Conservation (phyloP, 2,113 vertebrate genomes). For the Leucopternis melanops region DNA sequence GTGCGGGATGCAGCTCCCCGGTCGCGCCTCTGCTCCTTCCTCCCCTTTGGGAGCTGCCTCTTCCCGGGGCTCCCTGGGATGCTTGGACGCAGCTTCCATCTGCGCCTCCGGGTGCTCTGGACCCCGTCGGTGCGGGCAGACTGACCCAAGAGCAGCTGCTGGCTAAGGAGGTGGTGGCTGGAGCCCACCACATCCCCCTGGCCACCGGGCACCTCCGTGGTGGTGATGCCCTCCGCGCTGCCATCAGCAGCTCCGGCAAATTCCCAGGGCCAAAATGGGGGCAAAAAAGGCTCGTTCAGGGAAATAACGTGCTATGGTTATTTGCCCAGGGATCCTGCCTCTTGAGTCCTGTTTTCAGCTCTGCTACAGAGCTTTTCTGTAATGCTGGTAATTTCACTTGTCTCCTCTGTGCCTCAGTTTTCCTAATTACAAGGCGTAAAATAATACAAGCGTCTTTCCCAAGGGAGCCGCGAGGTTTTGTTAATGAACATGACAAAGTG, state of each 20-base stretch:
- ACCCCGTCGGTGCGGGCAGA: accelerated
- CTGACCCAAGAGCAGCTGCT: accelerated
- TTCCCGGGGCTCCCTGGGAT: accelerated
- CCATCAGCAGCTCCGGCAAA: background rate
- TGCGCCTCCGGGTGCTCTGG: background rate
- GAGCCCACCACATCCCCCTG: accelerated
- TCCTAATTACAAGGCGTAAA: slow-evolving; percentile 59
- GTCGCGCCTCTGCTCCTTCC: background rate
- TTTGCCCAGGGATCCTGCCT: background rate
- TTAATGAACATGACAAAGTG: slow-evolving; percentile 61
- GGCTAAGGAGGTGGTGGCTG: background rate
- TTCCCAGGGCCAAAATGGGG: background rate
- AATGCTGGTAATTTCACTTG: slow-evolving; percentile 41
- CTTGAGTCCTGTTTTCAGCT: background rate
- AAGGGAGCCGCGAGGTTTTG: slow-evolving; percentile 47
- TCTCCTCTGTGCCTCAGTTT: slow-evolving; percentile 61
- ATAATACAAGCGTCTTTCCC: slow-evolving; percentile 35
- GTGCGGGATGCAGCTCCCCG: background rate
- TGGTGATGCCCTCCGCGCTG: accelerated
- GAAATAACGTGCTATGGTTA: background rate
- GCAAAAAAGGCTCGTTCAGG: background rate
- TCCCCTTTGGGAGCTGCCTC: background rate
- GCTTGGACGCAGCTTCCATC: background rate
- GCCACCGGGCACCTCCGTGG: accelerated
- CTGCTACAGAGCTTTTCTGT: background rate